These are phyloP conservation scores for Siphlonurus alternatus DNA, from an alignment of 2,888 invertebrate species.

Conservation along the genomic window DNA sequence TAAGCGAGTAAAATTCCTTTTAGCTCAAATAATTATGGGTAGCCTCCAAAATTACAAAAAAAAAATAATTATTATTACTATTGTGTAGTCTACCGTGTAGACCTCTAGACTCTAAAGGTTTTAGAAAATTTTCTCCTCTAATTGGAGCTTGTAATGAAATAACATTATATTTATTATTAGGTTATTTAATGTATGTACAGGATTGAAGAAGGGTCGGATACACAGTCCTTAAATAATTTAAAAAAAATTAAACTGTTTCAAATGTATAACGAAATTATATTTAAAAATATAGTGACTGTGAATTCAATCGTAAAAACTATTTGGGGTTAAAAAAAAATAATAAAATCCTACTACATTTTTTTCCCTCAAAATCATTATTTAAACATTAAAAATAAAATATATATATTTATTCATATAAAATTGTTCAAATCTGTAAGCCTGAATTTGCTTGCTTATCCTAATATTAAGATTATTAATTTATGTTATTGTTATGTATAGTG, in stretches of 20 bases:
- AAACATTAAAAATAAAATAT: background rate
- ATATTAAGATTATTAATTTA: constrained; percentile 6
- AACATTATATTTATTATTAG: too few relatives aligned
- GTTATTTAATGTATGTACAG: background rate
- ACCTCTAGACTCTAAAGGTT: background rate
- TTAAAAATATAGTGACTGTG: background rate
- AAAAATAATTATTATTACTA: background rate
- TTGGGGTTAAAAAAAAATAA: too few relatives aligned
- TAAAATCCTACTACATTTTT: background rate
- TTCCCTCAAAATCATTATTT: too few relatives aligned
- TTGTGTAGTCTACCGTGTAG: background rate
- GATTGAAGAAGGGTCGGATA: too few relatives aligned
- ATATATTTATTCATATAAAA: background rate
- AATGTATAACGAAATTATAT: too few relatives aligned
- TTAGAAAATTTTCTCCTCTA: background rate
- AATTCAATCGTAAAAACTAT: background rate
- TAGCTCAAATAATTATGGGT: background rate
- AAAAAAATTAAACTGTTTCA: constrained; percentile 10
- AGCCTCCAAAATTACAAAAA: background rate
- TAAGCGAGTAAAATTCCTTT: background rate
- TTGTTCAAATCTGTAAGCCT: background rate
- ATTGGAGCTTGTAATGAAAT: background rate
- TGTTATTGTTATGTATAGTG: background rate
- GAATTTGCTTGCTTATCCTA: background rate
- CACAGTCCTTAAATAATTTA: constrained; percentile 5